These are phyloP conservation scores for Chymomyza caudatula DNA, from an alignment of 2,888 invertebrate species.

Conservation along the genomic window DNA sequence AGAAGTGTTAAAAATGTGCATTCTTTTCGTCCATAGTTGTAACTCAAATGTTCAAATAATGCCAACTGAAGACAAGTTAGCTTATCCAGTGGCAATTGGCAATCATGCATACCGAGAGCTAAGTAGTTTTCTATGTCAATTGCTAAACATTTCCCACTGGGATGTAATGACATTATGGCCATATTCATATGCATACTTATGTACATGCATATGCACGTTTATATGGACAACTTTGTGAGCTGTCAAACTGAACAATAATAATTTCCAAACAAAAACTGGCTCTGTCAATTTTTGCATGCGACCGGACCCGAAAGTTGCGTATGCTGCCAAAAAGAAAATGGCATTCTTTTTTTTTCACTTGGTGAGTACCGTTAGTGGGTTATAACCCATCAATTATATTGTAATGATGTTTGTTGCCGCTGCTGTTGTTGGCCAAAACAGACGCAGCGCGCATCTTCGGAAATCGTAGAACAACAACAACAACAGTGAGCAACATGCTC, in stretches of 20 bases:
- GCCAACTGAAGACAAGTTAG: neutral
- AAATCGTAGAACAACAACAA: slow-evolving; percentile 43
- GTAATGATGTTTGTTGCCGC: slow-evolving; percentile 61
- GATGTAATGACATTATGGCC: neutral
- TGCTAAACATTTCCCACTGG: neutral
- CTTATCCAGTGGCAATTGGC: neutral
- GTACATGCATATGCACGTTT: slow-evolving; percentile 10
- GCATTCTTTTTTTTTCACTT: neutral
- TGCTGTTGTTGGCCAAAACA: slow-evolving; percentile 14
- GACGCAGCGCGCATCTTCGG: slow-evolving; percentile 48
- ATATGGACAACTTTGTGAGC: slow-evolving; percentile 58
- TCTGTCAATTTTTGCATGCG: slow-evolving; percentile 26
- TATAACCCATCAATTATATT: slow-evolving; percentile 76
- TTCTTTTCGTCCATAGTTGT: neutral
- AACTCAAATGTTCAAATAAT: neutral
- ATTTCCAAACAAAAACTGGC: slow-evolving; percentile 46
- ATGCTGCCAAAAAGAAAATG: slow-evolving; percentile 25
- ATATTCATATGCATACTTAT: neutral
- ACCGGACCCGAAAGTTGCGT: slow-evolving; percentile 7
- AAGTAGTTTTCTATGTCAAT: neutral
- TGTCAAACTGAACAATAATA: slow-evolving; percentile 67
- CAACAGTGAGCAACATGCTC: slow-evolving; percentile 54
- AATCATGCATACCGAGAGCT: neutral
- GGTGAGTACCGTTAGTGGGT: slow-evolving; percentile 63
- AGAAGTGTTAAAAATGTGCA: neutral